Evolutionary conservation across 2,888 invertebrate species (phyloP), one percentile per base, ranked within the genome.

Genomic region (Ctena decussata): DNA sequence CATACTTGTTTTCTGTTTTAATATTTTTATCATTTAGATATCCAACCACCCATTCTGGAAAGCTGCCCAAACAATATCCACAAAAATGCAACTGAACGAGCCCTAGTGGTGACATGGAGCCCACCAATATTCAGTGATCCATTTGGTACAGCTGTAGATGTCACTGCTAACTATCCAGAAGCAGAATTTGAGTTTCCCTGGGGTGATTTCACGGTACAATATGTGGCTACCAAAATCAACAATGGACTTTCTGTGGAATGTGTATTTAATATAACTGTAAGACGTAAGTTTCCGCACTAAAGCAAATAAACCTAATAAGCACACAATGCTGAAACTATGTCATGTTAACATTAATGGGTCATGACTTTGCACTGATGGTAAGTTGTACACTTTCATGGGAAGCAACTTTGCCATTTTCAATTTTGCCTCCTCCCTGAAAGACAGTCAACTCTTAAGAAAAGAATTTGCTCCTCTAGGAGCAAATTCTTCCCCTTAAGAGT

Each of bases 191-290:
- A 27, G 15, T 87, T 91, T 77, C 90, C 90, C n/a, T 91, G 92
- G 91, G 91, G 91, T 49, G 91, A 91, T 53, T 87, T 80, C 60
- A 81, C 79, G 2, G 89, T 89, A 5, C 89, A 89, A 41, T 91
- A 90, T n/a, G 80, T 82, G 11, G 91, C 90, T 12, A 83, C 84
- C 0, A 91, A 91, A 77, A 37, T 72, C 12, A 77, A 46, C 18
- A 90, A 90, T 30, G 91, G 87, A 18, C 49, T 86, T 3, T 15
- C n/a, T 1, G 84, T 79, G 0, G 87, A 90, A 39, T 90, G 90
- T 74, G 39, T 32, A 15, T 91, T 91, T 70, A 53, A 77, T 15
- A 70, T 89, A 24, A 65, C 44, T 18, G 82, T 88, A 8, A 60
- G 87, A 73, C 89, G 91, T 91, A 83, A 80, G 91, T 81, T n/a